Percentiles rank a stretch among this genome's conserved stretches.
Evolutionary conservation across 2,113 vertebrate genomes (phyloP).

Genomic region (Aythya baeri): DNA sequence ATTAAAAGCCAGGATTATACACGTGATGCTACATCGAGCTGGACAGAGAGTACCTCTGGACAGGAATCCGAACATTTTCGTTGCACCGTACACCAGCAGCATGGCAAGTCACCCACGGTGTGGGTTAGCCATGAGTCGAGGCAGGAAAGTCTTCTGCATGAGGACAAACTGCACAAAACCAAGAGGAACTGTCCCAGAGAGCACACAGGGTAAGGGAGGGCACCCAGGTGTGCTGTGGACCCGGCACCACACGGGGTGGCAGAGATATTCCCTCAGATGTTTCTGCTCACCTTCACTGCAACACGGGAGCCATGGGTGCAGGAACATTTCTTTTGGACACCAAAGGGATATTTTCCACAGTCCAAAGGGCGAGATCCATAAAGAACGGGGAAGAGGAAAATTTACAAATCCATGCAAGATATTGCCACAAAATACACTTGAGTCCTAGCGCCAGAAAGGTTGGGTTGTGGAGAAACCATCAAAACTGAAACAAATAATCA

Average conservation of each 20-base stretch:
- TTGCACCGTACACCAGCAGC: not conserved
- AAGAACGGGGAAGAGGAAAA: not conserved
- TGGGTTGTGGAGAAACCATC: not conserved
- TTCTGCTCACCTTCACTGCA: not conserved
- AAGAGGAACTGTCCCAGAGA: too few relatives aligned
- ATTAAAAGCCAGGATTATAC: not conserved
- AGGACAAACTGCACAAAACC: not conserved
- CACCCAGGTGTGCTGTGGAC: too few relatives aligned
- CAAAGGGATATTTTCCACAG: not conserved
- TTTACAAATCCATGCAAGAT: not conserved
- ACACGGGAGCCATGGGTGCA: too few relatives aligned
- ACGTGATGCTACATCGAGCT: too few relatives aligned
- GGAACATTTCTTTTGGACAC: not conserved
- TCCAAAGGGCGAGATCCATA: not conserved
- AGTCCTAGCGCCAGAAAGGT: not conserved
- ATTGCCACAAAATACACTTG: not conserved
- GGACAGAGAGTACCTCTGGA: not conserved
- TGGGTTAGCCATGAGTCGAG: not conserved
- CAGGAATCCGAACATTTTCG: not conserved
- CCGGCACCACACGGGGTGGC: too few relatives aligned
- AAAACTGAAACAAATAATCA: not conserved
- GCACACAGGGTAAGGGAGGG: not conserved
- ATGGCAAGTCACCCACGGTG: not conserved
- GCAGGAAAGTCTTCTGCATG: not conserved
- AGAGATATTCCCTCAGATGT: not conserved